These are phyloP conservation scores for Linurgus olivaceus DNA, from an alignment of 2,797 vertebrate species.

Conservation along the genomic window DNA sequence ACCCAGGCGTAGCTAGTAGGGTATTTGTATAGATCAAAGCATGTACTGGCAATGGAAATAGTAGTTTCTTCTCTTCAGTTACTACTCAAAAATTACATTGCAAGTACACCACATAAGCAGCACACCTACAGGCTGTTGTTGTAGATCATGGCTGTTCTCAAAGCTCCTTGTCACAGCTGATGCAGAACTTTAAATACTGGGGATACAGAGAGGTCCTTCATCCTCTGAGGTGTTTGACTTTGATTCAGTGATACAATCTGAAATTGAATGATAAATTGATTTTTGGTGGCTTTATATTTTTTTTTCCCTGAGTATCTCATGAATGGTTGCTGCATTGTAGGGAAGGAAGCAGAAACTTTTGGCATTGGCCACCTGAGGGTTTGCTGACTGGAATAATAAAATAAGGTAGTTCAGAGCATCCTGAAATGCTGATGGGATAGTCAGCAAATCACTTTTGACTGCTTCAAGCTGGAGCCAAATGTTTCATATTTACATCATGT, in stretches of 20 bases:
- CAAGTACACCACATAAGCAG: neutral
- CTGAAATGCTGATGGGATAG: conserved; percentile 8
- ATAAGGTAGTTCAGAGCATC: neutral
- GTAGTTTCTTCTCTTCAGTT: neutral
- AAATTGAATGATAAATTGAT: neutral
- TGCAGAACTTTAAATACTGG: neutral
- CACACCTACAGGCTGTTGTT: neutral
- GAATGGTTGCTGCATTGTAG: neutral
- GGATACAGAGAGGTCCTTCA: neutral
- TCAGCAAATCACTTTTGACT: conserved; percentile 28
- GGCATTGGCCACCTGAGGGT: neutral
- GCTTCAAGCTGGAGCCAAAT: neutral
- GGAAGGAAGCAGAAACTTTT: neutral
- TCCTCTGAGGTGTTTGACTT: neutral
- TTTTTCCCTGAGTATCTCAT: neutral
- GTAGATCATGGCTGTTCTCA: neutral
- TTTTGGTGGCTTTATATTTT: neutral
- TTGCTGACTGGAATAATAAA: conserved; percentile 2
- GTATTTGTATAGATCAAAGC: neutral
- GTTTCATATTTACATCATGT: conserved; percentile 48
- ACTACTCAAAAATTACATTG: neutral
- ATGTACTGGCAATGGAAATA: neutral
- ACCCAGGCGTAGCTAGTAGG: neutral
- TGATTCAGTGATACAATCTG: neutral
- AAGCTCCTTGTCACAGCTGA: neutral